phyloP scores from a whole-genome alignment of 2,888 invertebrate genomes.

The Rhaphigaster nebulosa region DNA sequence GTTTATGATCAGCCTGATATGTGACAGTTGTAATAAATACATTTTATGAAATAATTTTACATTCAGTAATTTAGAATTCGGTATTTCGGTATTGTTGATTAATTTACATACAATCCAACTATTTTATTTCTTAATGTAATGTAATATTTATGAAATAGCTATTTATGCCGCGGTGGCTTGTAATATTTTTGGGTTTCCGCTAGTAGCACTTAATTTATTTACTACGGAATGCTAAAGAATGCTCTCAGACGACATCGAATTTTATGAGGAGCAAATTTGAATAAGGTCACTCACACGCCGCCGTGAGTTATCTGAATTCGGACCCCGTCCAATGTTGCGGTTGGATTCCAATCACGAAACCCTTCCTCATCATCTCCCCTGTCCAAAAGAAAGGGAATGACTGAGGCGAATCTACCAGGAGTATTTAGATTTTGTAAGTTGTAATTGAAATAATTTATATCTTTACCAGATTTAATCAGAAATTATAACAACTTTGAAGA shows the following conservation, averaged over 20 bases:
- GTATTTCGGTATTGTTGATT: no score
- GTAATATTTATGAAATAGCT: no score
- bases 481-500: no score
- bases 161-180: no score
- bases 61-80: no score
- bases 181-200: no score
- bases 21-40: no score
- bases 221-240: neutral
- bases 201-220: neutral
- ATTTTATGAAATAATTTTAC: no score
- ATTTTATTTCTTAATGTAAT: no score
- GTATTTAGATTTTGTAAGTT: neutral
- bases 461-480: no score
- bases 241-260: neutral
- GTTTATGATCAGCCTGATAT: no score
- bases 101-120: no score
- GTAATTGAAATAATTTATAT: neutral
- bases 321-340: neutral
- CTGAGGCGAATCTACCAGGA: neutral
- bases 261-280: neutral
- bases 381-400: neutral
- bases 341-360: constrained; percentile 6
- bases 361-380: neutral
- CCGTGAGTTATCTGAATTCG: neutral
- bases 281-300: neutral